A percentile compares a stretch with the other conserved stretches of the same genome.
Evolutionary conservation across 1,140 invertebrate species (phyloP).

Genomic region (Drosophila dunni): DNA sequence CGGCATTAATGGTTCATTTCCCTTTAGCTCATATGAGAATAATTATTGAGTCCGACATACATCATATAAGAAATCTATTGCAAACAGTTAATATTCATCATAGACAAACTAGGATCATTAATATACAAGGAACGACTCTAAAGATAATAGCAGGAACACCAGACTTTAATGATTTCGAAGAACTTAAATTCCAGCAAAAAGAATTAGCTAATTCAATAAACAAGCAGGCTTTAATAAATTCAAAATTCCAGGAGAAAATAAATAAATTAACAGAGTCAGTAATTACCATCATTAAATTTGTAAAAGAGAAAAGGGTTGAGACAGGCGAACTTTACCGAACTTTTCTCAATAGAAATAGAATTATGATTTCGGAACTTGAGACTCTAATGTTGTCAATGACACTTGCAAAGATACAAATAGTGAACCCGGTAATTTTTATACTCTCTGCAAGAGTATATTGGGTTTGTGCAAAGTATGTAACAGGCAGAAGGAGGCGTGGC

Average conservation of each 20-base stretch:
- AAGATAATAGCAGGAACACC: slow-evolving; percentile 25
- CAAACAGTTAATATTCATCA: slow-evolving; percentile 21
- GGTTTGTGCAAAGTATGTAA: no score
- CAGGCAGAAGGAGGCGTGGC: no score
- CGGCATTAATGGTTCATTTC: slow-evolving; percentile 14
- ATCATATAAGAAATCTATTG: slow-evolving; percentile 25
- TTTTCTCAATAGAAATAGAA: no score
- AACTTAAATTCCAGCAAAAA: slow-evolving; percentile 17
- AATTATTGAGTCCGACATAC: no score
- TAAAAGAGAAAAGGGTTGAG: slow-evolving; percentile 18
- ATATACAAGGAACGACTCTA: slow-evolving; percentile 25
- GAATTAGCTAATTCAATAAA: no score
- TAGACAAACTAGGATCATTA: slow-evolving; percentile 32
- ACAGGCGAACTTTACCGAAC: slow-evolving; percentile 12
- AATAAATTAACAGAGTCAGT: slow-evolving; percentile 6
- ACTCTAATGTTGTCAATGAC: no score
- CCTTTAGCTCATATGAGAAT: no score
- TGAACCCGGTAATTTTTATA: no score
- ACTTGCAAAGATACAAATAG: no score
- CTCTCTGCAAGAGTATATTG: no score
- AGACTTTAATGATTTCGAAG: slow-evolving; percentile 32
- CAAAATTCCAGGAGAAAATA: slow-evolving; percentile 4
- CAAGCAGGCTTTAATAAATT: background rate
- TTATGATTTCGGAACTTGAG: no score
- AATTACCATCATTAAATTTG: background rate